Evolutionary conservation across 2,888 invertebrate genomes (phyloP).

Genomic region (Rhamphomyia laevipes): DNA sequence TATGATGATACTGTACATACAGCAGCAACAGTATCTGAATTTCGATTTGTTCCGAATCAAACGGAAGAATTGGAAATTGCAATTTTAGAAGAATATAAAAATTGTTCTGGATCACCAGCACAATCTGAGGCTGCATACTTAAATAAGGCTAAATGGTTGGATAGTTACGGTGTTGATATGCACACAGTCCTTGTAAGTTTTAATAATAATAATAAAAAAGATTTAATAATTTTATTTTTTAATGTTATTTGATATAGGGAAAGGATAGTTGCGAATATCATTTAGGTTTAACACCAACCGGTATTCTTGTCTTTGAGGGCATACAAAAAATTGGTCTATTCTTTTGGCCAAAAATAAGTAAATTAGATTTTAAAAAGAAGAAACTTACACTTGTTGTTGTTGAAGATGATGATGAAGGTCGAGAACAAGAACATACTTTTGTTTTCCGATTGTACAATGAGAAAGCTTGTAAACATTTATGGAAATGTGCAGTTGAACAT

Average conservation of each 20-base stretch:
- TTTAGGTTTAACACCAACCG: constrained; percentile 94
- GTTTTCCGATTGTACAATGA: constrained; percentile 93
- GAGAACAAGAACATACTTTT: constrained; percentile 97
- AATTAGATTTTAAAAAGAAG: constrained; percentile 95
- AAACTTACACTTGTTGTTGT: constrained; percentile 94
- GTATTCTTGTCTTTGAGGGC: constrained; percentile 95
- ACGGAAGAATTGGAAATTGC: constrained; percentile 93
- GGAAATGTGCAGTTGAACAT: constrained; percentile 99
- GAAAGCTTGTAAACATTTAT: constrained; percentile 97
- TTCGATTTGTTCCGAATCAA: constrained; percentile 92
- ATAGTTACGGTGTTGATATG: constrained; percentile 99
- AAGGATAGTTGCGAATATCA: constrained; percentile 95
- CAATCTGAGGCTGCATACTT: constrained; percentile 91
- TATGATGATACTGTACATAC: constrained; percentile 86
- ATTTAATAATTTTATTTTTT: not conserved
- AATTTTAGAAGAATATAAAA: constrained; percentile 84
- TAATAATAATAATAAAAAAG: not conserved
- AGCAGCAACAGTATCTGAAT: constrained; percentile 95
- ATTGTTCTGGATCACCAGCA: constrained; percentile 80
- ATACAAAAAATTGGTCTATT: constrained; percentile 95
- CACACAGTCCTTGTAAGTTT: constrained; percentile 70
- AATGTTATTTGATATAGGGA: constrained; percentile 44
- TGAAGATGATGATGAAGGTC: constrained; percentile 95
- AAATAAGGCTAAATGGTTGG: constrained; percentile 93
- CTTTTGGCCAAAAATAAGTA: constrained; percentile 98